Conservation (phyloP, 2,888 invertebrate genomes). For the Agrochola litura region DNA sequence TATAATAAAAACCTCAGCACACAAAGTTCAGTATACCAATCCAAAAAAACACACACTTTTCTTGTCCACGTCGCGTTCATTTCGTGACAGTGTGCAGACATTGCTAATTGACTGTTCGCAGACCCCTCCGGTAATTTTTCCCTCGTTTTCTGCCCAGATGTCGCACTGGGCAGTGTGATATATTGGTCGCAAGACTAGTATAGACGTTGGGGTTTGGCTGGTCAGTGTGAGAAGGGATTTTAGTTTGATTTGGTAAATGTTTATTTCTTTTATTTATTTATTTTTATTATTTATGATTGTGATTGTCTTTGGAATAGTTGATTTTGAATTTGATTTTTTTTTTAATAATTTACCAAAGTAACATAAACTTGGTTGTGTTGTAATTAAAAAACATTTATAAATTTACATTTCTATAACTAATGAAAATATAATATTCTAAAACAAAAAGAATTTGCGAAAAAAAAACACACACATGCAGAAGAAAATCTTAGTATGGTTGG, state of each 20-base stretch:
- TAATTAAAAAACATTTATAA: no score
- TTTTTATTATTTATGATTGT: no score
- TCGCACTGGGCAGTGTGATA: constrained; percentile 40
- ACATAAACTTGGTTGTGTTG: no score
- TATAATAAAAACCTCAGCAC: background rate
- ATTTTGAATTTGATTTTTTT: background rate
- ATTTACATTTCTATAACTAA: no score
- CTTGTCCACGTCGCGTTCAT: constrained; percentile 27
- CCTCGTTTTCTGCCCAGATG: constrained; percentile 62
- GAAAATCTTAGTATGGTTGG: background rate
- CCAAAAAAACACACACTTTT: constrained; percentile 1
- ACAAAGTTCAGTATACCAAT: background rate
- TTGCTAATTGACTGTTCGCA: constrained; percentile 69
- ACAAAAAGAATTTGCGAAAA: no score
- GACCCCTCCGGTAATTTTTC: constrained; percentile 64
- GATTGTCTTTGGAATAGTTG: background rate
- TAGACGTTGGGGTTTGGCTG: background rate
- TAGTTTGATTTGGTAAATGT: no score
- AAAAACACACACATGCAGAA: background rate
- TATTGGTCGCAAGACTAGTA: constrained; percentile 20
- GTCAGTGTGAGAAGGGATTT: background rate
- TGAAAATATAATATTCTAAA: no score
- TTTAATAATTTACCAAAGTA: no score
- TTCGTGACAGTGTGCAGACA: constrained; percentile 67
- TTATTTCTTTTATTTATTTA: no score